Evolutionary conservation across 2,888 invertebrate genomes (phyloP).

Genomic region (Cyrtodaria siliqua): DNA sequence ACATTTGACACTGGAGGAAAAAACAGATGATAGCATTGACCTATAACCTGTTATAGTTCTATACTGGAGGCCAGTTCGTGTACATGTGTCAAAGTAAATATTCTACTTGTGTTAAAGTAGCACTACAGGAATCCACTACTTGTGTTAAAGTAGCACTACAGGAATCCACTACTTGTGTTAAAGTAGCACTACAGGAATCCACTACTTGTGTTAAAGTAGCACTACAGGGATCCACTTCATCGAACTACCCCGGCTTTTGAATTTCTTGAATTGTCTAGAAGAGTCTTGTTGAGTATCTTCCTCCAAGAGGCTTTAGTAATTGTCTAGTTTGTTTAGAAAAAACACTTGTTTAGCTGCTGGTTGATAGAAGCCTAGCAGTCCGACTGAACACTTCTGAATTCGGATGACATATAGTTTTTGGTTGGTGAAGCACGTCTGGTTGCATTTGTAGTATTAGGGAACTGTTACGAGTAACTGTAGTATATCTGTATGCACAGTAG

Average conservation of each 20-base stretch:
- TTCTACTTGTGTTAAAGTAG: no score
- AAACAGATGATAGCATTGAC: conserved; percentile 34
- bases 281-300: conserved; percentile 13
- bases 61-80: conserved; percentile 21
- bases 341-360: no score
- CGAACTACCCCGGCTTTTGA: conserved; percentile 7
- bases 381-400: not conserved
- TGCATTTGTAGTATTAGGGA: no score
- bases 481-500: conserved; percentile 8
- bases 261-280: conserved; percentile 6
- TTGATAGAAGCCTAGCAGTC: conserved; percentile 4
- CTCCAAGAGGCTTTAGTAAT: not conserved
- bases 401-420: conserved; percentile 25
- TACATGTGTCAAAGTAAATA: conserved; percentile 25
- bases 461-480: conserved; percentile 16
- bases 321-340: no score
- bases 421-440: no score
- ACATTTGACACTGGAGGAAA: conserved; percentile 24
- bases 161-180: no score
- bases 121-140: no score
- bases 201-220: conserved; percentile 31
- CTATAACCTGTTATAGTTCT: conserved; percentile 32
- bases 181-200: no score
- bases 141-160: no score
- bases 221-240: conserved; percentile 14